These are phyloP conservation scores for Sipha maydis DNA, from an alignment of 2,888 invertebrate genomes.

Conservation along the genomic window DNA sequence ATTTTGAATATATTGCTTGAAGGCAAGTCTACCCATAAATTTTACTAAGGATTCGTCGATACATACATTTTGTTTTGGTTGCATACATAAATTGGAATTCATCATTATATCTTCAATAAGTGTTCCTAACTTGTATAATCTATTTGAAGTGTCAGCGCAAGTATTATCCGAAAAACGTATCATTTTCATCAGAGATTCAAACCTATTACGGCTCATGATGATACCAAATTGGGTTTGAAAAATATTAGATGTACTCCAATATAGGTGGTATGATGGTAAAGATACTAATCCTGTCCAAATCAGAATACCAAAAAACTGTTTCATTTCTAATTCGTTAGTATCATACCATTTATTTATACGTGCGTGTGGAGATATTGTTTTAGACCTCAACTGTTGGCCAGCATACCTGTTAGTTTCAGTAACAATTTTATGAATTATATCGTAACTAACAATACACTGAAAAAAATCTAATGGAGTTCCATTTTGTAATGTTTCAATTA, in stretches of 20 bases:
- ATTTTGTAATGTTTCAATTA: slow-evolving; percentile 4
- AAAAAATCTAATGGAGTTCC: slow-evolving; percentile 24
- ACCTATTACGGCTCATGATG: slow-evolving; percentile 31
- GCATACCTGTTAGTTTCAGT: slow-evolving; percentile 23
- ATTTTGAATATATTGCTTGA: slow-evolving; percentile 51
- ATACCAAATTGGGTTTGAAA: background rate
- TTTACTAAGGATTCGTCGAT: slow-evolving; percentile 47
- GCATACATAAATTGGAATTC: slow-evolving; percentile 34
- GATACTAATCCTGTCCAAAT: slow-evolving; percentile 29
- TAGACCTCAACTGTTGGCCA: background rate
- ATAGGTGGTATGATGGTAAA: background rate
- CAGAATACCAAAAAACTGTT: slow-evolving; percentile 24
- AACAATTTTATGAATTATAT: slow-evolving; percentile 12
- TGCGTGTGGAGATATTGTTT: slow-evolving; percentile 24
- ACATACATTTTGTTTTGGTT: slow-evolving; percentile 34
- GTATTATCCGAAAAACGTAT: slow-evolving; percentile 17
- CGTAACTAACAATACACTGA: background rate
- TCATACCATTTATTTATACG: slow-evolving; percentile 23
- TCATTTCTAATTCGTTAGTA: background rate
- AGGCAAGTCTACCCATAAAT: slow-evolving; percentile 35
- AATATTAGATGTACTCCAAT: slow-evolving; percentile 3
- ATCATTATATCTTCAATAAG: slow-evolving; percentile 7
- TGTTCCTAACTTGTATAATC: slow-evolving; percentile 14
- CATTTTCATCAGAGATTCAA: slow-evolving; percentile 9
- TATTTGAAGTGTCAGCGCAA: background rate